A percentile compares a stretch with the other conserved stretches of the same genome.
phyloP scores from a whole-genome alignment of 2,888 invertebrate genomes.

The Oscheius sp. region DNA sequence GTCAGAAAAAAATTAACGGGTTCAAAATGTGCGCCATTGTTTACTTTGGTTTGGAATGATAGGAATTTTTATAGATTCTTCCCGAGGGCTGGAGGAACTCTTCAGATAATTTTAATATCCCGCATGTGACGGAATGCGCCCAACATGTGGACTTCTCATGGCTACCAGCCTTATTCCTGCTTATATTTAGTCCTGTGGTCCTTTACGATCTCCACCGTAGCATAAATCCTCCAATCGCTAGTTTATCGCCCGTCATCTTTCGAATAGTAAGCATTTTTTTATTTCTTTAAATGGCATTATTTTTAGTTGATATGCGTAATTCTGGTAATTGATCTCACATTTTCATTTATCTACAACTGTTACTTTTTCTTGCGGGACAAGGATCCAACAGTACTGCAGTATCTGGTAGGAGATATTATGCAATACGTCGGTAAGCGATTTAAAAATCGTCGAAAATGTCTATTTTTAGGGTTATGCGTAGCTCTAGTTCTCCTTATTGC shows the following conservation, averaged over 20 bases:
- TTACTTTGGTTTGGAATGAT: background rate
- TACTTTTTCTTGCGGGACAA: constrained; percentile 24
- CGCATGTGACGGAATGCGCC: constrained; percentile 60
- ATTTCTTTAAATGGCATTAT: background rate
- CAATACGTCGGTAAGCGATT: constrained; percentile 48
- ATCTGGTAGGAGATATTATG: constrained; percentile 45
- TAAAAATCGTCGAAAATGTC: background rate
- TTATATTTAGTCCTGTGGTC: constrained; percentile 60
- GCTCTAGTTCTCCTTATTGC: constrained; percentile 64
- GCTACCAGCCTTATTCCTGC: constrained; percentile 64
- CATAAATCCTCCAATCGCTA: constrained; percentile 52
- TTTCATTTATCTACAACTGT: constrained; percentile 50
- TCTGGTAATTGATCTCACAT: constrained; percentile 54
- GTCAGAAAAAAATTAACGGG: background rate
- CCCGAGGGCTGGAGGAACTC: constrained; percentile 49
- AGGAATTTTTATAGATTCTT: constrained; percentile 46
- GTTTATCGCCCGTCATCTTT: constrained; percentile 61
- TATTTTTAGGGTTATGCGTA: constrained; percentile 50
- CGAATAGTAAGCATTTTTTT: constrained; percentile 58
- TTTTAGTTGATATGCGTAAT: constrained; percentile 50
- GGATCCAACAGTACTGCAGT: constrained; percentile 22
- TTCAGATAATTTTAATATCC: constrained; percentile 37
- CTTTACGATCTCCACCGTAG: constrained; percentile 64
- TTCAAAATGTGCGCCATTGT: too few species aligned
- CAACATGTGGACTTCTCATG: constrained; percentile 67